These are phyloP conservation scores for Dasypolia templi DNA, from an alignment of 2,888 invertebrate species.

Conservation along the genomic window DNA sequence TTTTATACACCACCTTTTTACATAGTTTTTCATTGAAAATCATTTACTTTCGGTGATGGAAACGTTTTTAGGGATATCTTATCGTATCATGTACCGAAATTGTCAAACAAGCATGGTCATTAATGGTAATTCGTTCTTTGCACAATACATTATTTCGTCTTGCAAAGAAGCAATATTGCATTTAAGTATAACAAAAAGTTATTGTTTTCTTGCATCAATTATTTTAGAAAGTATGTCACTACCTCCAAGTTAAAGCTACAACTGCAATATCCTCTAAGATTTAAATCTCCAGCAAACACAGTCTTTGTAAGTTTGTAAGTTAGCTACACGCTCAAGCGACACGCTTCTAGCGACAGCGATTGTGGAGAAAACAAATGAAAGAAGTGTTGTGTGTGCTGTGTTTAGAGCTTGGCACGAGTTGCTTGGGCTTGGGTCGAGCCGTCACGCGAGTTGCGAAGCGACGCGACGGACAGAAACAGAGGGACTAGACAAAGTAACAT, in stretches of 20 bases:
- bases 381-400: neutral
- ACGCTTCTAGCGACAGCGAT: neutral
- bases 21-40: neutral
- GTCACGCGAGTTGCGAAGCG: neutral
- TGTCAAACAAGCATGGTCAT: neutral
- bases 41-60: too few relatives aligned
- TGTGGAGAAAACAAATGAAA: neutral
- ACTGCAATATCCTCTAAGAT: conserved; percentile 24
- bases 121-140: neutral
- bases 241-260: neutral
- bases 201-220: neutral
- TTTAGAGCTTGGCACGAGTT: neutral
- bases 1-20: neutral
- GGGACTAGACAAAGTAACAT: too few relatives aligned
- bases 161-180: neutral
- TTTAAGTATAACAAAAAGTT: neutral
- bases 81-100: neutral
- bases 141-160: neutral
- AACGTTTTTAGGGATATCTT: neutral
- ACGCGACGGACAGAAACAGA: too few relatives aligned
- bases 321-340: neutral
- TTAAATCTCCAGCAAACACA: conserved; percentile 14
- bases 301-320: neutral
- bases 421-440: too few relatives aligned
- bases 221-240: conserved; percentile 6